Conservation (phyloP, 2,113 vertebrate genomes). For the Corynorhinus townsendii region DNA sequence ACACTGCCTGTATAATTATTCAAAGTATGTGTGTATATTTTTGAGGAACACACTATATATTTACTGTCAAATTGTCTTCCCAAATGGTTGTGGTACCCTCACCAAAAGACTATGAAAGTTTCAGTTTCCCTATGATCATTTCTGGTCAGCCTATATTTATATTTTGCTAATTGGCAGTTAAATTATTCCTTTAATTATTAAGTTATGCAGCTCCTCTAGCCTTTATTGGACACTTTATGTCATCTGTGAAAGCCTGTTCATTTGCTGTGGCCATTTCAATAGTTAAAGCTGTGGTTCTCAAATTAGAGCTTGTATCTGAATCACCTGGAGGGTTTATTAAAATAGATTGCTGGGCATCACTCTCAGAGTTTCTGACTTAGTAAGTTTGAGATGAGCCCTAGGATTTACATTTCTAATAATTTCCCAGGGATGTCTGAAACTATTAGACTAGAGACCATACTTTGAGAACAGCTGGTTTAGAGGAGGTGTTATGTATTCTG, state of each 20-base stretch:
- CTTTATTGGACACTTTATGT: not conserved
- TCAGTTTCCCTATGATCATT: not conserved
- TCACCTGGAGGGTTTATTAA: not conserved
- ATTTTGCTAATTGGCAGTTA: not conserved
- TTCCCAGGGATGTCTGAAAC: not conserved
- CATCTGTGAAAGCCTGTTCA: not conserved
- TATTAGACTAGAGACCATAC: not conserved
- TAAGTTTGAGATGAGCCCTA: not conserved
- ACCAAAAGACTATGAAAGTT: not conserved
- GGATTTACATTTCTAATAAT: not conserved
- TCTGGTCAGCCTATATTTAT: not conserved
- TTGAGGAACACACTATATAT: not conserved
- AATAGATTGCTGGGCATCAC: not conserved
- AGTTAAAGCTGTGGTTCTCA: not conserved
- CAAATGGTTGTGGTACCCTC: not conserved
- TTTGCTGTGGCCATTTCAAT: not conserved
- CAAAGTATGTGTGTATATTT: too few relatives aligned
- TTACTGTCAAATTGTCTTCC: not conserved
- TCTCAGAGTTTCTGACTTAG: not conserved
- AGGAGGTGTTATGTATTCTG: not conserved
- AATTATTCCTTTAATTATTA: not conserved
- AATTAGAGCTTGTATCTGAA: not conserved
- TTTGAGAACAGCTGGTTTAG: not conserved
- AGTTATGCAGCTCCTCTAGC: not conserved
- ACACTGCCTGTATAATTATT: too few relatives aligned